These are phyloP conservation scores for Achlya flavicornis DNA, from an alignment of 2,888 invertebrate species.

Conservation along the genomic window DNA sequence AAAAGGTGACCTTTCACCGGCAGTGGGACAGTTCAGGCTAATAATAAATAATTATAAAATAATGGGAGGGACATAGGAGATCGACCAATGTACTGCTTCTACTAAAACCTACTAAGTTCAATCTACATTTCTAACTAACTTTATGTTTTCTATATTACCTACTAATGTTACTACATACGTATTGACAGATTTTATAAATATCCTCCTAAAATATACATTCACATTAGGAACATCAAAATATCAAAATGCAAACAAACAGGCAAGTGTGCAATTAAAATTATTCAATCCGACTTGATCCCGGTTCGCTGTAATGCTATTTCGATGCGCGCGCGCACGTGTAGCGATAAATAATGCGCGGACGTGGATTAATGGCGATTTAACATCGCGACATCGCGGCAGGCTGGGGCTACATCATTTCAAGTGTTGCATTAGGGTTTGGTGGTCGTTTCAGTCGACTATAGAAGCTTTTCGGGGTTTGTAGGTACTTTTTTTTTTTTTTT, in stretches of 20 bases:
- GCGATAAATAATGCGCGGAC: constrained; percentile 70
- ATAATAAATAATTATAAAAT: too few species aligned
- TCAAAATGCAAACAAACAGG: background rate
- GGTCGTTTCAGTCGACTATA: too few species aligned
- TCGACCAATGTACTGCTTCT: too few species aligned
- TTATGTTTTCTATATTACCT: too few species aligned
- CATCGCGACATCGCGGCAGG: constrained; percentile 53
- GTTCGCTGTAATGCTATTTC: constrained; percentile 27
- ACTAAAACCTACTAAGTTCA: too few species aligned
- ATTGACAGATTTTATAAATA: background rate
- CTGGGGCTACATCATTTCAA: constrained; percentile 6
- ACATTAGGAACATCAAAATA: background rate
- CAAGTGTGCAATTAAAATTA: constrained; percentile 12
- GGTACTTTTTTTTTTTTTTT: too few species aligned
- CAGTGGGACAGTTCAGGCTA: too few species aligned
- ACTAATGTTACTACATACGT: background rate
- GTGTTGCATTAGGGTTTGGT: background rate
- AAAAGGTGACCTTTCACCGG: too few species aligned
- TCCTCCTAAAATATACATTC: background rate
- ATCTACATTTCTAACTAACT: too few species aligned
- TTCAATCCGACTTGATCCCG: constrained; percentile 11
- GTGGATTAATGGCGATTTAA: constrained; percentile 74
- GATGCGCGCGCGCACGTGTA: constrained; percentile 52
- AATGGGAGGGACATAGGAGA: too few species aligned
- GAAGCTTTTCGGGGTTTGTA: too few species aligned